Base-by-base conservation (phyloP, 2,797 vertebrate species). In the Darevskia nairensis region DNA sequence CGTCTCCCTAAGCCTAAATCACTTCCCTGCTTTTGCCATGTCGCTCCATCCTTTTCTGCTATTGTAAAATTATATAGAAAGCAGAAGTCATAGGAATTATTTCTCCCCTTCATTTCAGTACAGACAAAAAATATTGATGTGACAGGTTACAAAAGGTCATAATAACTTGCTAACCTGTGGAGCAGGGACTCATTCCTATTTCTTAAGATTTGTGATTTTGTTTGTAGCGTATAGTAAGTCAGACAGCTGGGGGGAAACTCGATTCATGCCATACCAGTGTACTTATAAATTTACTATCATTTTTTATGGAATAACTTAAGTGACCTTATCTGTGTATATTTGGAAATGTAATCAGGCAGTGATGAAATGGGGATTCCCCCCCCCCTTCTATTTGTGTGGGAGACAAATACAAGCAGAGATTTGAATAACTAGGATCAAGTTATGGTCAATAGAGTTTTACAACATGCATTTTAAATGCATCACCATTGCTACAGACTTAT, bases 241-340 rank as follows among this genome's bases (percentile, higher is more conserved):
- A 61, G 21, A 61, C 59, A 61, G 59, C 19, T 23, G 59, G 19
- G 59, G 21, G 10, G 19, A 15, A 46, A 86, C 41, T 86, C 35
- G 80, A 92, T 92, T 91, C 5, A 61, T 21, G 64, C 21, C 15
- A 84, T 83, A 76, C 84, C 89, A 81, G 88, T 84, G 91, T 87
- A 81, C 11, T 85, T 71, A n/a, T 80, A 61, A 76, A 69, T 35
- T 89, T 61, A 89, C 7, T 91, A 23, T 85, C 88, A 86, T 88
- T 91, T 89, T 88, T 0, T 44, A 59, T 6, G n/a, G 6, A 86
- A 82, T 74, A 83, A 84, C 25, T 78, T 2, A 6, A 92, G n/a
- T 80, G 79, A 89, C 55, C 90, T 84, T 89, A 93, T 55, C 3
- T 82, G 13, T 1, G 76, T 90, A 64, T 86, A 91, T 88, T 10